A percentile compares a stretch with the other conserved stretches of the same genome.
Conservation (phyloP, 2,797 vertebrate species). For the Sebastes trivittatus region DNA sequence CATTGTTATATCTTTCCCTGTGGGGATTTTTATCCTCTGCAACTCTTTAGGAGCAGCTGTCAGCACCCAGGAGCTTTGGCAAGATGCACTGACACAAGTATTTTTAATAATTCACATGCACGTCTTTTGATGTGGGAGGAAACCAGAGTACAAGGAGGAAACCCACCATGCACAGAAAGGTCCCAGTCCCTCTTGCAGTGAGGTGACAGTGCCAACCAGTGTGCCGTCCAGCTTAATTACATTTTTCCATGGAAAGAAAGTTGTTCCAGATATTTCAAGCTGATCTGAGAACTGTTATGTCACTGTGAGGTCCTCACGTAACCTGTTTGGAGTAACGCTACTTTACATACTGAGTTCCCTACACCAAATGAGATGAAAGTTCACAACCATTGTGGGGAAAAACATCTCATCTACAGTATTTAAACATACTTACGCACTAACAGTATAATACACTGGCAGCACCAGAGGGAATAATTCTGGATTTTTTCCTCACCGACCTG, state of each 20-base stretch:
- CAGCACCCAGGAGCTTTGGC: neutral
- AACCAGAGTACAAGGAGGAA: neutral
- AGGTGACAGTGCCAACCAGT: neutral
- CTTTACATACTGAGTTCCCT: neutral
- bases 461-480: neutral
- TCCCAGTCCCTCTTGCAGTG: neutral
- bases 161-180: neutral
- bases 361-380: neutral
- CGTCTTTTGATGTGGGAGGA: neutral
- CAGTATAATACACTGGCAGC: neutral
- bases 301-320: neutral
- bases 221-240: neutral
- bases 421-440: neutral
- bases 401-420: constrained; percentile 3
- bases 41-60: neutral
- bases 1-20: neutral
- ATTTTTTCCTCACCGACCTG: neutral
- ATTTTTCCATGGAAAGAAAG: neutral
- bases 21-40: neutral
- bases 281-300: neutral
- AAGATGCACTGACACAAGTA: neutral
- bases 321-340: neutral
- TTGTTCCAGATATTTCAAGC: neutral
- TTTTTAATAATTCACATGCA: neutral
- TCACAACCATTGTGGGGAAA: neutral